Conservation (phyloP, 1,140 invertebrate species). For the Wasmannia auropunctata region DNA sequence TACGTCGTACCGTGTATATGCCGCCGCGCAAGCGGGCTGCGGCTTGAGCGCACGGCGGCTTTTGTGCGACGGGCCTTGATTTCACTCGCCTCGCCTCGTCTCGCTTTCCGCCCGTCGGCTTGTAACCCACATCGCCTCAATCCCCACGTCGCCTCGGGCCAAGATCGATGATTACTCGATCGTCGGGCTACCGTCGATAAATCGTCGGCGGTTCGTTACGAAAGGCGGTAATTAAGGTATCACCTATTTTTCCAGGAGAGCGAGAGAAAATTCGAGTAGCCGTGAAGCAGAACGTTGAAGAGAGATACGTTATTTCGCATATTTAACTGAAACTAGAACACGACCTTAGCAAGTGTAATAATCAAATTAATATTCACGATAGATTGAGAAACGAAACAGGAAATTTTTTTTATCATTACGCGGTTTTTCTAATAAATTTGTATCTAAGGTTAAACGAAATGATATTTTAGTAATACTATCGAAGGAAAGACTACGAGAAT, state of each 20-base stretch:
- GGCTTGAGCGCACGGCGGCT: constrained; percentile 27
- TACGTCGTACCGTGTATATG: not conserved
- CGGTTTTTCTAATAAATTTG: not conserved
- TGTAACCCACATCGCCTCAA: constrained; percentile 43
- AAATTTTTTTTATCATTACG: constrained; percentile 12
- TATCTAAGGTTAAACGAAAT: constrained; percentile 13
- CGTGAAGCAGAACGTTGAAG: not conserved
- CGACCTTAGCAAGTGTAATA: not conserved
- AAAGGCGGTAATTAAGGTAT: constrained; percentile 29
- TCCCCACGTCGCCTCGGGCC: constrained; percentile 20
- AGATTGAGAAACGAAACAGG: not conserved
- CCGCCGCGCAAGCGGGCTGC: not conserved
- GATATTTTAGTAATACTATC: not conserved
- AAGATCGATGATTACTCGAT: constrained; percentile 39
- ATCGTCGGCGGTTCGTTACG: not conserved
- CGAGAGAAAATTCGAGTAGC: constrained; percentile 11
- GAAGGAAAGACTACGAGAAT: not conserved
- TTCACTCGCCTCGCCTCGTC: constrained; percentile 33
- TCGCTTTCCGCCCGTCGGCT: not conserved
- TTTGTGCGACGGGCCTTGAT: constrained; percentile 45
- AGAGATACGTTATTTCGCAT: not conserved
- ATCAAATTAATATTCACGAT: not conserved
- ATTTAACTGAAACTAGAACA: not conserved
- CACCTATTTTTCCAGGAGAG: constrained; percentile 6
- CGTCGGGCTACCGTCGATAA: constrained; percentile 28